Evolutionary conservation across 2,888 invertebrate species (phyloP).

Genomic region (Gastrophysa polygoni): DNA sequence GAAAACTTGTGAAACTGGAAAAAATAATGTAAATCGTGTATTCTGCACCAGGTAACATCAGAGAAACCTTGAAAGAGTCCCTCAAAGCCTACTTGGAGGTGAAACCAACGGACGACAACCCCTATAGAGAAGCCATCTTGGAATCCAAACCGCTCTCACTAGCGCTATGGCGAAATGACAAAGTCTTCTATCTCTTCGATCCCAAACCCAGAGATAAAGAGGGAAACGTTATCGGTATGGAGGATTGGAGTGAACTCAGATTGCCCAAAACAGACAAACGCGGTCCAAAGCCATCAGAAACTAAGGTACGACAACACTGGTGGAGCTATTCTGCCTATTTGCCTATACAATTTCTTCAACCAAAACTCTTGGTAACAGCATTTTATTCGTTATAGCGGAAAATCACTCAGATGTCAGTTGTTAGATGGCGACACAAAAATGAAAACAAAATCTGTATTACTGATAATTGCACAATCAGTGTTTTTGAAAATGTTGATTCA

Average conservation of each 20-base stretch:
- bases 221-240: conserved; percentile 50
- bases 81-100: conserved; percentile 33
- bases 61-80: conserved; percentile 36
- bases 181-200: conserved; percentile 52
- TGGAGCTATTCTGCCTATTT: no score
- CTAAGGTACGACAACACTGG: no score
- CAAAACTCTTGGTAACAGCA: no score
- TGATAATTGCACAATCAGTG: no score
- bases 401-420: no score
- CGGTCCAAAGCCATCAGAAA: not conserved
- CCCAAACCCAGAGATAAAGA: conserved; percentile 50
- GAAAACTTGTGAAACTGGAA: no score
- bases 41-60: conserved; percentile 35
- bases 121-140: conserved; percentile 42
- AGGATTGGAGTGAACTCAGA: conserved; percentile 49
- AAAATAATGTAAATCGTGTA: no score
- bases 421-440: no score
- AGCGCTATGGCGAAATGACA: conserved; percentile 51
- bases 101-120: conserved; percentile 25
- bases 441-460: no score
- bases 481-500: no score
- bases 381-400: no score
- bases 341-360: no score
- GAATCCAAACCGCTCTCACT: conserved; percentile 48
- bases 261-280: conserved; percentile 17